Evolutionary conservation across 2,113 vertebrate genomes (phyloP).

Genomic region (Eurystomus gularis): DNA sequence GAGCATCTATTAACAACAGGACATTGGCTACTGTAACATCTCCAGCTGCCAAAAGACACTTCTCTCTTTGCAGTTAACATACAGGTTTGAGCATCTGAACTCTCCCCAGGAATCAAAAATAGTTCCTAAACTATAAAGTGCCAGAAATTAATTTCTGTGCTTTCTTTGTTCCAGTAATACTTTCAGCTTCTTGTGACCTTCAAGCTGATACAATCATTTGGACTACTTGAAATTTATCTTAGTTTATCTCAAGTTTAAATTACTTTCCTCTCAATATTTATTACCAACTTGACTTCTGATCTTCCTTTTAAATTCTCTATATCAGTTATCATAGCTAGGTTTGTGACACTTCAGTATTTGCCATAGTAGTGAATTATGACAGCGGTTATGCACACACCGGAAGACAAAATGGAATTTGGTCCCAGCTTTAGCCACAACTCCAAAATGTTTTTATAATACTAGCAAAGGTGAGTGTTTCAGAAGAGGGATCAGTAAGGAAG

Average conservation of each 20-base stretch:
- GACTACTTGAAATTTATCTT: not conserved
- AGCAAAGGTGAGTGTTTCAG: not conserved
- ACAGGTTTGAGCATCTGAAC: not conserved
- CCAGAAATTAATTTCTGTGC: not conserved
- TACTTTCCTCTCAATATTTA: not conserved
- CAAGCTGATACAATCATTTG: not conserved
- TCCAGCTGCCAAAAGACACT: constrained; percentile 1
- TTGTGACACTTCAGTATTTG: not conserved
- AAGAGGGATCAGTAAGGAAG: not conserved
- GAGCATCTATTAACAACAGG: not conserved
- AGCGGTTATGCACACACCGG: not conserved
- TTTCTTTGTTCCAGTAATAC: not conserved
- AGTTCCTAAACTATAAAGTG: not conserved
- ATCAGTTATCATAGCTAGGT: not conserved
- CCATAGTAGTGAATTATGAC: not conserved
- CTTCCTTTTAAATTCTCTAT: not conserved
- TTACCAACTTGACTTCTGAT: not conserved
- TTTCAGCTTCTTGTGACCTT: not conserved
- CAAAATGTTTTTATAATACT: not conserved
- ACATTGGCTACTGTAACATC: not conserved
- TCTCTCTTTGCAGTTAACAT: not conserved
- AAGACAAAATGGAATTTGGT: not conserved
- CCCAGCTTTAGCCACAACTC: not conserved
- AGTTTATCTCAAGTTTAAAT: not conserved
- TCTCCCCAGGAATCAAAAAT: not conserved